Percentiles rank a stretch among this genome's conserved stretches.
phyloP scores from a whole-genome alignment of 2,888 invertebrate genomes.

The Gibbula magus region DNA sequence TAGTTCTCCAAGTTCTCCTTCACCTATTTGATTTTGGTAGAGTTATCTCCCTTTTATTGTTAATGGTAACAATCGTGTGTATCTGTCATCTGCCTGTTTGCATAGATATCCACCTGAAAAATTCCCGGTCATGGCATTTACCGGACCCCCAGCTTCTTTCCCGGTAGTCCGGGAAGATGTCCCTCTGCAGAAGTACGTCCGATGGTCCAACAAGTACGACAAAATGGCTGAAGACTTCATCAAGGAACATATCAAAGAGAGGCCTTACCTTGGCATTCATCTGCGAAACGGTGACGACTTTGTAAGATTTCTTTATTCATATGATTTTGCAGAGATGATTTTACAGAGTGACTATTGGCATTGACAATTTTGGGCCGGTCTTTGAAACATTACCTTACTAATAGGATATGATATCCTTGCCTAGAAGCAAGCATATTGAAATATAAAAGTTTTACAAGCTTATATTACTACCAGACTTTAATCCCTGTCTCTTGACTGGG shows the following conservation, averaged over 20 bases:
- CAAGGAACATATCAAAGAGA: conserved; percentile 53
- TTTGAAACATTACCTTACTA: too few species aligned
- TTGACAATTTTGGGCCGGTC: too few species aligned
- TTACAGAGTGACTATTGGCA: too few species aligned
- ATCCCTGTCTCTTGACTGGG: too few species aligned
- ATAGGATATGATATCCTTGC: too few species aligned
- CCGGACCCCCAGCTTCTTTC: conserved; percentile 74
- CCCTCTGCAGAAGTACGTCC: conserved; percentile 68
- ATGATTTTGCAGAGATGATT: background rate
- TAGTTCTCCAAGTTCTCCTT: too few species aligned
- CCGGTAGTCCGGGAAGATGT: conserved; percentile 65
- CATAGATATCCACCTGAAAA: conserved; percentile 62
- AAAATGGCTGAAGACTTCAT: conserved; percentile 66
- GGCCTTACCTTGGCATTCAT: conserved; percentile 90
- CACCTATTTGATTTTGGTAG: too few species aligned
- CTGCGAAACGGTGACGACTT: conserved; percentile 97
- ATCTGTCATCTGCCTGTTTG: background rate
- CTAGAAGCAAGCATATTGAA: too few species aligned
- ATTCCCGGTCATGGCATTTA: conserved; percentile 73
- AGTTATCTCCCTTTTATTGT: too few species aligned
- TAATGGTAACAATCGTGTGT: too few species aligned
- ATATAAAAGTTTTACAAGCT: too few species aligned
- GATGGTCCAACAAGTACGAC: conserved; percentile 67
- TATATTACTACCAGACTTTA: too few species aligned
- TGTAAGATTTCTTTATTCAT: conserved; percentile 76